phyloP scores from a whole-genome alignment of 37 sponge, comb jelly and placozoan genomes.

The Beroe ovata region DNA sequence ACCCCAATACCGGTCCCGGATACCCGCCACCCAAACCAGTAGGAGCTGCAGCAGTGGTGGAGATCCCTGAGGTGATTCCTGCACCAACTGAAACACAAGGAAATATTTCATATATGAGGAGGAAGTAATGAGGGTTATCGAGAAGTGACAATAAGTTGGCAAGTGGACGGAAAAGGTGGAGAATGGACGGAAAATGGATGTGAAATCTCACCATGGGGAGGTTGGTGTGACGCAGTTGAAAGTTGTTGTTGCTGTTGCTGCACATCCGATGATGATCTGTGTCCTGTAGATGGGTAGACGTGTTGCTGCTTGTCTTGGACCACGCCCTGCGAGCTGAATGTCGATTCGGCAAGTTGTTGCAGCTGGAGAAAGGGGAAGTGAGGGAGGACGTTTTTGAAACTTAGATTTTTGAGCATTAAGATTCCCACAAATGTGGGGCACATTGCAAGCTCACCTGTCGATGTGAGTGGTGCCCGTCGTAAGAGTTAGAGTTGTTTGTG shows the following conservation, averaged over 20 bases:
- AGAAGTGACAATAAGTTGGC: too few species aligned
- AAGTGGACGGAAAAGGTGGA: too few species aligned
- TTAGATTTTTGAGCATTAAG: too few species aligned
- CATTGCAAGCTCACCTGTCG: background rate
- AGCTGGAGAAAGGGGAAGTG: too few species aligned
- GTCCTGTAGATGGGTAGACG: background rate
- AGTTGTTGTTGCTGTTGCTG: constrained; percentile 2
- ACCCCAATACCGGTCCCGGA: constrained; percentile 18
- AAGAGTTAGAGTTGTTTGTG: constrained; percentile 19
- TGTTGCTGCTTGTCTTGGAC: background rate
- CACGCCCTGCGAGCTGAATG: background rate
- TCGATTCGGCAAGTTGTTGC: background rate
- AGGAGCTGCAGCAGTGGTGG: constrained; percentile 29
- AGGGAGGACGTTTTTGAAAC: too few species aligned
- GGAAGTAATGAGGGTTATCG: too few species aligned
- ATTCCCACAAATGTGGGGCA: too few species aligned
- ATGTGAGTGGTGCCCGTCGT: constrained; percentile 17
- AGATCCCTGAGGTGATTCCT: constrained; percentile 48
- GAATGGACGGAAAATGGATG: too few species aligned
- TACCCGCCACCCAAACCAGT: background rate
- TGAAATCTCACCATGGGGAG: constrained; percentile 59
- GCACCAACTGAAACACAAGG: constrained; percentile 47
- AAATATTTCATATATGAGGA: background rate
- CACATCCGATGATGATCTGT: background rate
- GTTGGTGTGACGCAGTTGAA: constrained; percentile 7